These are phyloP conservation scores for Diarsia mendica DNA, from an alignment of 2,888 invertebrate genomes.

Conservation along the genomic window DNA sequence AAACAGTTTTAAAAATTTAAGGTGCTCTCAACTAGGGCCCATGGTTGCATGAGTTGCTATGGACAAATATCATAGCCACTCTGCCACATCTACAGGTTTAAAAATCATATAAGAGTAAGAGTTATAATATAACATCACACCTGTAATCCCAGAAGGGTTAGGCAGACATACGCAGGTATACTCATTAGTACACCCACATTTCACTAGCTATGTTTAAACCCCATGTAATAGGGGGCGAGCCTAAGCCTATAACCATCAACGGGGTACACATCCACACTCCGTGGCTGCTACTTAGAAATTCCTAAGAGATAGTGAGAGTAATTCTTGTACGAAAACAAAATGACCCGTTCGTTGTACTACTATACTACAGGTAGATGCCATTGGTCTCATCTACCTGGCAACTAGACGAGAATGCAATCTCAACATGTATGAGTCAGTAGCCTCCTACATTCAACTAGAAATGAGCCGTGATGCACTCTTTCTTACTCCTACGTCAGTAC, in stretches of 20 bases:
- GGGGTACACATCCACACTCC: no score
- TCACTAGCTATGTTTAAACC: no score
- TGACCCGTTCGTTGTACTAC: neutral
- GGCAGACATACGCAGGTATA: no score
- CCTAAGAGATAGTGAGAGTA: neutral
- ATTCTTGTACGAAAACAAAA: neutral
- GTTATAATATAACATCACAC: no score
- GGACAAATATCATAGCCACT: no score
- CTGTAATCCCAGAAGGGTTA: no score
- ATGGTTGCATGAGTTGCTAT: neutral
- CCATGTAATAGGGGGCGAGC: no score
- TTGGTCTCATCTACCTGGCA: slow-evolving; percentile 10
- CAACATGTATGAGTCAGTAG: slow-evolving; percentile 41
- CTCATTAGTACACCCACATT: no score
- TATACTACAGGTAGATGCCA: neutral
- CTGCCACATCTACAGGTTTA: no score
- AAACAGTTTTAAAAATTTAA: neutral
- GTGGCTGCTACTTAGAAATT: no score
- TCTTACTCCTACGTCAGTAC: slow-evolving; percentile 8
- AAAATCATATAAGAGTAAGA: no score
- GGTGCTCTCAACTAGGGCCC: neutral
- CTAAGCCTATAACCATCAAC: no score
- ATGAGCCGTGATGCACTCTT: slow-evolving; percentile 32
- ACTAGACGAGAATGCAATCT: slow-evolving; percentile 16
- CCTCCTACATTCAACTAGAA: slow-evolving; percentile 32